Percentiles rank a stretch among this genome's conserved stretches.
Evolutionary conservation across 1,140 invertebrate species (phyloP).

Genomic region (Drosophila orena): DNA sequence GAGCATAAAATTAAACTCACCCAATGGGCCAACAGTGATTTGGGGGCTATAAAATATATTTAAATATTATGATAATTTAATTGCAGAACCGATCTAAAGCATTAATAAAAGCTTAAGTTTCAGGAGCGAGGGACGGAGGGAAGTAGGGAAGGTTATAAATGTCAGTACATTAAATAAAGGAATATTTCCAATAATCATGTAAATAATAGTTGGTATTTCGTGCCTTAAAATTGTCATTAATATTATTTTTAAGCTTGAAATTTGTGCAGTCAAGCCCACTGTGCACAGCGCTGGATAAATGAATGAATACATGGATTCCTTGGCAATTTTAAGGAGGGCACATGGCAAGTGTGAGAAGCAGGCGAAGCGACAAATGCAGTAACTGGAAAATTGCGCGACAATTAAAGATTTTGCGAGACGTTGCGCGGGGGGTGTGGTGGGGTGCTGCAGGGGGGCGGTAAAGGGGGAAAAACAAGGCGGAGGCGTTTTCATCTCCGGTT

Average conservation of each 20-base stretch:
- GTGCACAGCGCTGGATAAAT: conserved; percentile 46
- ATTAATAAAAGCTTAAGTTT: not conserved
- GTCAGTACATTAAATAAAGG: not conserved
- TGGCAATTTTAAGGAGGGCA: conserved; percentile 51
- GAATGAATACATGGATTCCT: conserved; percentile 73
- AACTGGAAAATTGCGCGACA: conserved; percentile 83
- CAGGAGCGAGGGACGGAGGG: not conserved
- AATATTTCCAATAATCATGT: not conserved
- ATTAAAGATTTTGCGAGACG: conserved; percentile 77
- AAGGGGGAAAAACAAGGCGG: conserved; percentile 23
- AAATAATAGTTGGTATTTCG: not conserved
- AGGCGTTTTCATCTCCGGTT: conserved; percentile 38
- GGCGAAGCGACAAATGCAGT: conserved; percentile 70
- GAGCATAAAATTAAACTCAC: conserved; percentile 33
- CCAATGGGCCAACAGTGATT: conserved; percentile 11
- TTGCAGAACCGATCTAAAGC: not conserved
- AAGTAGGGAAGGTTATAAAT: too few relatives aligned
- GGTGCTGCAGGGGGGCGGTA: not conserved
- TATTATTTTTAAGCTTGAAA: not conserved
- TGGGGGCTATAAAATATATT: conserved; percentile 12
- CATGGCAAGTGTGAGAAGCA: conserved; percentile 18
- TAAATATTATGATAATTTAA: conserved; percentile 14
- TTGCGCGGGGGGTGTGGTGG: not conserved
- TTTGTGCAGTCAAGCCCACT: conserved; percentile 18
- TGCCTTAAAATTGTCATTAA: not conserved